phyloP scores from a whole-genome alignment of 2,888 invertebrate genomes.

The Girardia tigrina region DNA sequence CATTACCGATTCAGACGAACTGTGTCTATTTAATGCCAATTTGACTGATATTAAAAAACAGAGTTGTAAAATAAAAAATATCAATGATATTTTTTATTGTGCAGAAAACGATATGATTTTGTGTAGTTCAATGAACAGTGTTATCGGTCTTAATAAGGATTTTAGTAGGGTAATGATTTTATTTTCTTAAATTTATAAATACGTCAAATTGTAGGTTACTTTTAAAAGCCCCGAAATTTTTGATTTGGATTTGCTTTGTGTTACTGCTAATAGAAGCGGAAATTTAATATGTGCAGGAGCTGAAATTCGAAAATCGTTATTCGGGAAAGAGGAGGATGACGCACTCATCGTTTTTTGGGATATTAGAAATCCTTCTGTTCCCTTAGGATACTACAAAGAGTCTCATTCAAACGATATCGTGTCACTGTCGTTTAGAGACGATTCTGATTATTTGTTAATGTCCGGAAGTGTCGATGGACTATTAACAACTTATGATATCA shows the following conservation, averaged over 20 bases:
- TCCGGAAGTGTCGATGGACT: not conserved
- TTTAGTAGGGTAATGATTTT: not conserved
- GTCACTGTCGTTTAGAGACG: not conserved
- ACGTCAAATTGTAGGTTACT: not conserved
- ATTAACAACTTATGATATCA: not conserved
- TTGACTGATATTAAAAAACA: not conserved
- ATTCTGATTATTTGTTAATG: not conserved
- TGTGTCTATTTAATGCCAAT: not conserved
- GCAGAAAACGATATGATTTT: not conserved
- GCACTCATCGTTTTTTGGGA: conserved; percentile 5
- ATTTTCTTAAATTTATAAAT: not conserved
- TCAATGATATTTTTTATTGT: not conserved
- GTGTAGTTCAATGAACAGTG: not conserved
- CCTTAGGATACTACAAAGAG: not conserved
- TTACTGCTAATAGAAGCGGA: not conserved
- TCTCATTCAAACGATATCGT: not conserved
- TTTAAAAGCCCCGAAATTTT: not conserved
- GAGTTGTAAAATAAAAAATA: not conserved
- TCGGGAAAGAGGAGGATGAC: not conserved
- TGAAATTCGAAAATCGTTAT: not conserved
- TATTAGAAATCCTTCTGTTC: not conserved
- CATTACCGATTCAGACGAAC: not conserved
- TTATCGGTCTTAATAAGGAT: not conserved
- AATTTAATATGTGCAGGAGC: not conserved
- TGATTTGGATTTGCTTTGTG: not conserved